These are phyloP conservation scores for Gambusia yucatana DNA, from an alignment of 2,797 vertebrate genomes.

Conservation along the genomic window DNA sequence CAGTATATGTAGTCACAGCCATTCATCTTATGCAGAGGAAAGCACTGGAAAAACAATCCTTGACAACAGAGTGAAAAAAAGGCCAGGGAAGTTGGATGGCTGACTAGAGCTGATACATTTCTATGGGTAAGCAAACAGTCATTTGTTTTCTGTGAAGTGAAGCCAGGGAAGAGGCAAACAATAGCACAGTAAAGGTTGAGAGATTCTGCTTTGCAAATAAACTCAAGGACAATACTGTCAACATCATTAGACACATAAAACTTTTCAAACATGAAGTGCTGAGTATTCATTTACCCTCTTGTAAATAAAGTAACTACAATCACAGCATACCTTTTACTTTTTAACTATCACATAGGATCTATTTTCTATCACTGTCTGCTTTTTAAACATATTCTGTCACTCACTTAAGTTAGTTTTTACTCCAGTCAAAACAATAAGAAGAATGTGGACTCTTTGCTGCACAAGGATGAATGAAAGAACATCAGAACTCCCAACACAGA, in stretches of 20 bases:
- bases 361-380: background rate
- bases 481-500: background rate
- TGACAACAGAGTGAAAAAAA: conserved; percentile 26
- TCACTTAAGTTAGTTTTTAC: conserved; percentile 20
- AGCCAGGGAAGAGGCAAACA: conserved; percentile 24
- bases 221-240: background rate
- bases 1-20: conserved; percentile 20
- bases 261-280: background rate
- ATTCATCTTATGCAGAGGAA: conserved; percentile 35
- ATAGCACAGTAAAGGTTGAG: conserved; percentile 10
- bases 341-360: background rate
- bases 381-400: background rate
- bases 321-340: background rate
- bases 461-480: background rate
- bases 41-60: conserved; percentile 44
- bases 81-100: conserved; percentile 14
- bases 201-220: conserved; percentile 10
- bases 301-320: background rate
- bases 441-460: background rate
- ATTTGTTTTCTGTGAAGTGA: conserved; percentile 46
- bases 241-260: conserved; percentile 16
- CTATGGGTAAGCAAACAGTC: conserved; percentile 16
- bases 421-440: conserved; percentile 22
- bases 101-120: conserved; percentile 31
- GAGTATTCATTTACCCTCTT: background rate